Conservation (phyloP, 2,113 vertebrate species). For the Forbesichthys papilliferus region DNA sequence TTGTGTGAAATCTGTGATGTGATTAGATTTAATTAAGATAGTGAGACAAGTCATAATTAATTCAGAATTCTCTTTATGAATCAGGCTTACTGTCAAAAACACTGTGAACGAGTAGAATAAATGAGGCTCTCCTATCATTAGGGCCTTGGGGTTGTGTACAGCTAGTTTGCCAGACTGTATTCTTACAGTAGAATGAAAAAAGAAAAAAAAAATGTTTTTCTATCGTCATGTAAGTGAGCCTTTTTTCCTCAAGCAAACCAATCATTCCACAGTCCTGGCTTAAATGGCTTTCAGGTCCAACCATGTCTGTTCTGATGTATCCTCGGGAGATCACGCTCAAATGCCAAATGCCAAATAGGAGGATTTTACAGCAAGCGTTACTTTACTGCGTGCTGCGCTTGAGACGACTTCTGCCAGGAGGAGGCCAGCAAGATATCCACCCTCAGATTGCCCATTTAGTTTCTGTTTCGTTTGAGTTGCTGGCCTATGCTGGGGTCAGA, state of each 20-base stretch:
- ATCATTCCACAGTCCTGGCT: slow-evolving; percentile 46
- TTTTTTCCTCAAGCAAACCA: slow-evolving; percentile 32
- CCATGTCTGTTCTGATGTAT: slow-evolving; percentile 55
- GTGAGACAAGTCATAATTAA: slow-evolving; percentile 75
- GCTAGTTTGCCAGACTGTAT: slow-evolving; percentile 20
- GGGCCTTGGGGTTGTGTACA: slow-evolving; percentile 17
- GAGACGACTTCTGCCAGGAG: slow-evolving; percentile 34
- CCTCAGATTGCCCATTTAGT: slow-evolving; percentile 24
- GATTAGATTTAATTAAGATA: slow-evolving; percentile 85
- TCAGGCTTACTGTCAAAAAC: slow-evolving; percentile 72
- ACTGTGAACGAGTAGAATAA: slow-evolving; percentile 68
- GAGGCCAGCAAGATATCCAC: slow-evolving; percentile 49
- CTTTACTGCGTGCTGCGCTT: slow-evolving; percentile 44
- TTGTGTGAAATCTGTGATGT: slow-evolving; percentile 77
- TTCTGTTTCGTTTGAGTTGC: slow-evolving; percentile 19
- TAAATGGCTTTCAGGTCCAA: slow-evolving; percentile 62
- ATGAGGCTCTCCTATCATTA: slow-evolving; percentile 49
- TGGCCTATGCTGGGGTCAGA: slow-evolving; percentile 30
- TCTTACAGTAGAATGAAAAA: slow-evolving; percentile 36
- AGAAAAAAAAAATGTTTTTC: slow-evolving; percentile 36
- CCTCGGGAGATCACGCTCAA: slow-evolving; percentile 55
- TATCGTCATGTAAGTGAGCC: slow-evolving; percentile 33
- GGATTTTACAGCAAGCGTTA: slow-evolving; percentile 48
- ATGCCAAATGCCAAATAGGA: slow-evolving; percentile 61
- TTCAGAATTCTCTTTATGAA: slow-evolving; percentile 62